phyloP scores from a whole-genome alignment of 2,113 vertebrate species.

The Halichoerus grypus region DNA sequence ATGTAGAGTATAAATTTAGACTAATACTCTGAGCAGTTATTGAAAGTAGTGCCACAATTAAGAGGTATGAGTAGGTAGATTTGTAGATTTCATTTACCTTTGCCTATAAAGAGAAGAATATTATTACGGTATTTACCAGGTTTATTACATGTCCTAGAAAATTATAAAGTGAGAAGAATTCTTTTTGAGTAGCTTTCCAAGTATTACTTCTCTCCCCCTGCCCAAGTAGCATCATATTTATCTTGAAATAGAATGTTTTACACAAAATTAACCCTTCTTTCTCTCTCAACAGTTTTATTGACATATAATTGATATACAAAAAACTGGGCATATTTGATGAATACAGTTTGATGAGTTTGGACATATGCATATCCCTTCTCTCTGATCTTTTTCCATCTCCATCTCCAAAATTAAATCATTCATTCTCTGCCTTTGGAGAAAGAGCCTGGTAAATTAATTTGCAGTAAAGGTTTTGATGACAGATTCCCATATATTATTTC shows the following conservation, averaged over 20 bases:
- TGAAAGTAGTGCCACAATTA: slow-evolving; percentile 46
- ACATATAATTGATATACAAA: not conserved
- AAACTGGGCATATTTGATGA: not conserved
- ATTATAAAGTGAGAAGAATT: not conserved
- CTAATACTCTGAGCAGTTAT: not conserved
- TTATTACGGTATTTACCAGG: not conserved
- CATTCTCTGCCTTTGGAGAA: not conserved
- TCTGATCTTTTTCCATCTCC: not conserved
- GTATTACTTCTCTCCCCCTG: not conserved
- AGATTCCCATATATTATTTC: not conserved
- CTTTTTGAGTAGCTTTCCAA: not conserved
- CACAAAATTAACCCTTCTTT: not conserved
- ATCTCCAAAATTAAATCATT: slow-evolving; percentile 5
- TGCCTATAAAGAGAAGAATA: slow-evolving; percentile 29
- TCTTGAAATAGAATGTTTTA: slow-evolving; percentile 20
- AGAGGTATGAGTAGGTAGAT: not conserved
- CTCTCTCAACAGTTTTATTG: not conserved
- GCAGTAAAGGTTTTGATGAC: not conserved
- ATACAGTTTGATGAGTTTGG: not conserved
- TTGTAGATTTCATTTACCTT: slow-evolving; percentile 43
- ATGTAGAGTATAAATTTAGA: slow-evolving; percentile 30
- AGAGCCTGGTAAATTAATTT: not conserved
- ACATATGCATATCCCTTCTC: not conserved
- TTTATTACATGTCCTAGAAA: not conserved
- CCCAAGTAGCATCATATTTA: not conserved